Percentiles rank a stretch among this genome's conserved stretches.
These are phyloP conservation scores for Zoanthus gigantus DNA, from an alignment of 92 coral and sea anemone species.

Conservation along the genomic window DNA sequence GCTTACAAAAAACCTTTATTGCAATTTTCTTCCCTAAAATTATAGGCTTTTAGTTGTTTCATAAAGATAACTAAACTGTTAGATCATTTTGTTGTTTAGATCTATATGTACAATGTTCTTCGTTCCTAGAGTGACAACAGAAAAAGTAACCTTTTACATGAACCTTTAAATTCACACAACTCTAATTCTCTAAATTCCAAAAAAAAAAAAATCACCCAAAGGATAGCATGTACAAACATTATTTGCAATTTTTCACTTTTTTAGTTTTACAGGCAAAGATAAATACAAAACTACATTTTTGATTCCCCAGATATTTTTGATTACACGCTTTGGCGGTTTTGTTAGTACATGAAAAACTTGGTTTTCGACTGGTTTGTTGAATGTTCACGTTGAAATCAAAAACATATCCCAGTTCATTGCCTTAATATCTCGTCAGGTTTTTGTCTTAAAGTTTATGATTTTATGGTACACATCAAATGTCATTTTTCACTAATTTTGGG, in stretches of 20 bases:
- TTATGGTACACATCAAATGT: neutral
- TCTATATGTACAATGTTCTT: neutral
- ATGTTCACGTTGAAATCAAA: neutral
- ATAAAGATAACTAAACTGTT: neutral
- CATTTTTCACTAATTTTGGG: neutral
- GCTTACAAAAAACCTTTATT: neutral
- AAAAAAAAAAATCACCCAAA: neutral
- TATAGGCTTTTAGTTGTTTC: neutral
- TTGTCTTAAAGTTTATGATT: neutral
- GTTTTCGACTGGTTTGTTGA: neutral
- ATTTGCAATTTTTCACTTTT: neutral
- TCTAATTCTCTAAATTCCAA: neutral
- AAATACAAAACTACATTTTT: no score
- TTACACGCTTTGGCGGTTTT: no score
- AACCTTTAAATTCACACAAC: neutral
- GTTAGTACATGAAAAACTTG: neutral
- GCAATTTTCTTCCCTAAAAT: neutral
- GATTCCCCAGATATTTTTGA: no score
- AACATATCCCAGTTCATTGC: neutral
- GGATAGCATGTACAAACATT: neutral
- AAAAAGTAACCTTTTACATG: neutral
- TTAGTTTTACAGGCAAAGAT: neutral
- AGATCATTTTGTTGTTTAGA: neutral
- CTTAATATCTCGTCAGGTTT: neutral
- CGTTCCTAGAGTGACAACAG: neutral